Evolutionary conservation across 2,797 vertebrate genomes (phyloP), one percentile per base, ranked within the genome.

Genomic region (Notamacropus eugenii): DNA sequence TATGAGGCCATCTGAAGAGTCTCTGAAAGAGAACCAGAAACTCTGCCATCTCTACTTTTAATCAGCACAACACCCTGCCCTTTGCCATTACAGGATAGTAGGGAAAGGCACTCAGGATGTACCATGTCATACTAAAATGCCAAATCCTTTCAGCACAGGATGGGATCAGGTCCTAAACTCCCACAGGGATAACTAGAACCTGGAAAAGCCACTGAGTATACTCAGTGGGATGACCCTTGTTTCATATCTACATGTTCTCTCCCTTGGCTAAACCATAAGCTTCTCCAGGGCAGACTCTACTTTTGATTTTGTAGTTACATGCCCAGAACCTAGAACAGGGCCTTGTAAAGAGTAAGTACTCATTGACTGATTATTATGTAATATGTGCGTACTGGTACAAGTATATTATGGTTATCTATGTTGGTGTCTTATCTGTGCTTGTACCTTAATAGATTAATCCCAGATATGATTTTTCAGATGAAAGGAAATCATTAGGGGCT

Each of bases 381-480:
- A 27, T 87, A 82, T 46, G 40, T 82, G n/a, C n/a, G 13, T 8
- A 82, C 22, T 10, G 67, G 40, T 22, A 11, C 40, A 87, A 24
- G 24, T 27, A 11, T 87, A 4, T 87, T 50, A 87, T 87, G n/a
- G 16, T 74, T 74, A 74, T n/a, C 16, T 74, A n/a, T 74, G 16
- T 74, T 8, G 62, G 28, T 82, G n/a, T 24, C 34, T 74, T 92
- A 57, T 8, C 31, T 67, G 34, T 92, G 90, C 87, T 91, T 95
- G 90, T 93, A 91, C 94, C 93, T 54, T 40, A 91, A 92, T 87
- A 40, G 92, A 92, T 34, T 29, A 94, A 50, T 55, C 52, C 55
- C n/a, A 96, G 96, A 55, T 40, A 28, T 93, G 92, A 67, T 91
- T 95, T 96, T 92, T 96, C 93, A 57, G 62, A 93, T 82, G 55